phyloP scores from a whole-genome alignment of 2,797 vertebrate genomes.

The Micropoecilia bifurca region DNA sequence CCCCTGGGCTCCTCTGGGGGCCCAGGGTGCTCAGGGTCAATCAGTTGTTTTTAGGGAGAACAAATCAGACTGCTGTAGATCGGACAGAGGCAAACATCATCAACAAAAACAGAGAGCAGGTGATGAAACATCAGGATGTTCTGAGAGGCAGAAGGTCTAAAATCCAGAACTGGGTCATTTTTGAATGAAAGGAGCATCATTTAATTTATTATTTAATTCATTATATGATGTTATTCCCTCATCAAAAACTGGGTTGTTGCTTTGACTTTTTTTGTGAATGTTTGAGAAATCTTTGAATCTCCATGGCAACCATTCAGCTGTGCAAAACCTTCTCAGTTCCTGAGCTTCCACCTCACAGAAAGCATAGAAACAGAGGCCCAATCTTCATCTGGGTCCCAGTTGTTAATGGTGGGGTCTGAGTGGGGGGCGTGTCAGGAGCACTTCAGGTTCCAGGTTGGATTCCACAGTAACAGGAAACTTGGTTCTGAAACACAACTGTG shows the following conservation, averaged over 20 bases:
- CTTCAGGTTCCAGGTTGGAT: too few species aligned
- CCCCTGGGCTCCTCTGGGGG: too few species aligned
- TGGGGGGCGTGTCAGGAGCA: background rate
- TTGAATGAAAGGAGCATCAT: background rate
- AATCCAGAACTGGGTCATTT: background rate
- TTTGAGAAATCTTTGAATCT: too few species aligned
- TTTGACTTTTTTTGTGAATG: too few species aligned
- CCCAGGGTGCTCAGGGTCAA: too few species aligned
- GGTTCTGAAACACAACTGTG: background rate
- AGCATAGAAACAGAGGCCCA: too few species aligned
- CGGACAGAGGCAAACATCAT: background rate
- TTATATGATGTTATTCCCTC: too few species aligned
- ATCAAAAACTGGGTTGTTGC: too few species aligned
- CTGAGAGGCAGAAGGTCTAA: background rate
- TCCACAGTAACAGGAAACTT: background rate
- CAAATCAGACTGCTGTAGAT: background rate
- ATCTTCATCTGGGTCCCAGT: background rate
- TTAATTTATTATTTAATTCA: too few species aligned
- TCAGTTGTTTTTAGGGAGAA: background rate
- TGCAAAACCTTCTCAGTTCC: too few species aligned
- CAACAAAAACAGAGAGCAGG: background rate
- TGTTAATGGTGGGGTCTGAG: background rate
- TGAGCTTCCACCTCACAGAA: too few species aligned
- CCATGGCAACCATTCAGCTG: too few species aligned
- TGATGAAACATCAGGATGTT: background rate